Base-by-base conservation (phyloP, 2,888 invertebrate species). In the Eristalinus aeneus region DNA sequence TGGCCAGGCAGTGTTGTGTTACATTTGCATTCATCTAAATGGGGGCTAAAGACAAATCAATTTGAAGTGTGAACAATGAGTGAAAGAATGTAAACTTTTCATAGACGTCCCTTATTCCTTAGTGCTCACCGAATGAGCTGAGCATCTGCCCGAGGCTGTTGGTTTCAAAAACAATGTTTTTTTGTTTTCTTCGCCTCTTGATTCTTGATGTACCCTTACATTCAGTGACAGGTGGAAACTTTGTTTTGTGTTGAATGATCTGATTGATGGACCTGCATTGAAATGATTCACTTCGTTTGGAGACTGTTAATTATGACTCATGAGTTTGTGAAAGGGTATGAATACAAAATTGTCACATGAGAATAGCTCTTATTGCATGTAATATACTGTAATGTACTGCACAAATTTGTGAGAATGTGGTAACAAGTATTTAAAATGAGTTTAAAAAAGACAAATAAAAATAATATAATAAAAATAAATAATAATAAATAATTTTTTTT, bases 21-120 rank as follows among this genome's bases (percentile, higher is more conserved):
- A 58, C 72, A 79, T 65, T 78, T 65, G 34, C 72, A 61, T 73
- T 63, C 60, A 56, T 67, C 65, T 64, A 36, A 79, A 79, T 79
- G 73, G 65, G 54, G 54, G 23, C 46, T 8, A 60, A 58, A 67
- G 63, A 73, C 72, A 65, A 72, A 61, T 67, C 60, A 67, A 67
- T 20, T 79, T 72, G 20, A 72, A 53, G 56, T 58, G 27, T 20
- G 67, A 36, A 60, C 60, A 67, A 67, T 46, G 46, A 23, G 39
- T 11, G 31, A 5, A 23, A 31, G 32, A 32, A 67, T 75, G 67
- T 58, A 36, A 53, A 69, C 31, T 76, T 63, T 34, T 20, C 32
- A 20, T 20, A 34, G 61, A 16, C 20, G 31, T 32, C 61, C 34
- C 61, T 20, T 32, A 34, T 20, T 34, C 20, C 11, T 63, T 34